phyloP scores from a whole-genome alignment of 1,140 invertebrate genomes.

The Papilio glaucus region DNA sequence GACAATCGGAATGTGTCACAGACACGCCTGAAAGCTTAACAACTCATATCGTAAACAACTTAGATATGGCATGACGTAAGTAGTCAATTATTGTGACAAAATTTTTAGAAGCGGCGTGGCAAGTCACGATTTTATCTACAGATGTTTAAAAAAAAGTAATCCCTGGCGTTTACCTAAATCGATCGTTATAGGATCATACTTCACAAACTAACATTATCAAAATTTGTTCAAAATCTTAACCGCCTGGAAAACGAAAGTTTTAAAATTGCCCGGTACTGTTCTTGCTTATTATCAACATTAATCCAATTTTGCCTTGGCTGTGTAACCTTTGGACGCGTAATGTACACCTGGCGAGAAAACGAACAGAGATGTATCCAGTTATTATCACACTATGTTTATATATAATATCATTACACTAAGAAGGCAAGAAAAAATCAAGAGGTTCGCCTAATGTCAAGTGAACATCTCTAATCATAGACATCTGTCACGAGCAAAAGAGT shows the following conservation, averaged over 20 bases:
- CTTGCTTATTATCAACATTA: neutral
- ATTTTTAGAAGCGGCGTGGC: slow-evolving; percentile 16
- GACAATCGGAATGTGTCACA: slow-evolving; percentile 52
- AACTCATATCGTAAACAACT: slow-evolving; percentile 57
- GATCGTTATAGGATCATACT: neutral
- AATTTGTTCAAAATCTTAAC: neutral
- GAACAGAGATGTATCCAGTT: neutral
- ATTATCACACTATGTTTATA: neutral
- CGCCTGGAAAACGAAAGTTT: neutral
- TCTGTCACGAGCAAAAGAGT: too few species aligned
- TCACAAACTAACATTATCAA: neutral
- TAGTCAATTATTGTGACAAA: slow-evolving; percentile 44
- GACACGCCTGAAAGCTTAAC: slow-evolving; percentile 67
- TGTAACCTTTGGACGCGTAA: neutral
- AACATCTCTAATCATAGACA: too few species aligned
- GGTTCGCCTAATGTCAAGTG: too few species aligned
- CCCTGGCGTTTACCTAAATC: too few species aligned
- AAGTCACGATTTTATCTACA: neutral
- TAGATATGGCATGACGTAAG: slow-evolving; percentile 55
- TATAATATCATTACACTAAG: too few species aligned
- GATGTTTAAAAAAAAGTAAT: neutral
- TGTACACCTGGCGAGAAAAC: neutral
- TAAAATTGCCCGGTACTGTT: neutral
- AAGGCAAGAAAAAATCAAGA: too few species aligned
- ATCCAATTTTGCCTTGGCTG: neutral